These are phyloP conservation scores for Anneissia japonica DNA, from an alignment of 35 echinoderm and acorn worm species.

Conservation along the genomic window DNA sequence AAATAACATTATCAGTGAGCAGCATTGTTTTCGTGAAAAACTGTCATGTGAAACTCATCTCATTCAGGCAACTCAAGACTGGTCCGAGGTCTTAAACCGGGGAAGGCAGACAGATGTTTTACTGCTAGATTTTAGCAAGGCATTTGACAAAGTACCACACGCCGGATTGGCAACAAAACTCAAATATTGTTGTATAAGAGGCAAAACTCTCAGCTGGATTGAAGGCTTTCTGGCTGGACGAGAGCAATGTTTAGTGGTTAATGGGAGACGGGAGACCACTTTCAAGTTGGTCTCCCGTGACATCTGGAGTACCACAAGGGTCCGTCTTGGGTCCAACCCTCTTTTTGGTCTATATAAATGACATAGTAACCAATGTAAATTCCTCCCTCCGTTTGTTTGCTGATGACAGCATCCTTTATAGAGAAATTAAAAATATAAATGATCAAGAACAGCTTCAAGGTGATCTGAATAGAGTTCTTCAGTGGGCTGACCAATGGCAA, in stretches of 20 bases:
- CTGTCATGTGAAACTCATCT: slow-evolving; percentile 19
- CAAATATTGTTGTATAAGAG: neutral
- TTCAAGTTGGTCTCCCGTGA: neutral
- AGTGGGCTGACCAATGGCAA: slow-evolving; percentile 10
- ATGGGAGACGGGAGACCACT: neutral
- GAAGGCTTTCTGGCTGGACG: no score
- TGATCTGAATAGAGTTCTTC: neutral
- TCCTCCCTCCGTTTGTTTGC: neutral
- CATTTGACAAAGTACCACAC: neutral
- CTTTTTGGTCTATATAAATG: slow-evolving; percentile 26
- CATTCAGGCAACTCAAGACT: slow-evolving; percentile 4
- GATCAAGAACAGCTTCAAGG: neutral
- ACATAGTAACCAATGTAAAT: neutral
- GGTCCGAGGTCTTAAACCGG: slow-evolving; percentile 23
- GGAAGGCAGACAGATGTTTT: slow-evolving; percentile 27
- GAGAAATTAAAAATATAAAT: neutral
- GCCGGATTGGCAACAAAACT: neutral
- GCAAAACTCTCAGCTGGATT: slow-evolving; percentile 1
- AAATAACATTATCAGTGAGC: slow-evolving; percentile 9
- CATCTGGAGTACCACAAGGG: slow-evolving; percentile 27
- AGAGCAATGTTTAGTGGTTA: neutral
- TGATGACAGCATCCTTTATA: slow-evolving; percentile 16
- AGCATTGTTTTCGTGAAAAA: slow-evolving; percentile 14
- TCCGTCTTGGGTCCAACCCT: slow-evolving; percentile 11
- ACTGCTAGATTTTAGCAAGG: slow-evolving; percentile 40